Evolutionary conservation across 30 jellyfish, hydroid and myxozoan species (phyloP), one percentile per base, ranked within the genome.

Genomic region (Sanderia malayensis): DNA sequence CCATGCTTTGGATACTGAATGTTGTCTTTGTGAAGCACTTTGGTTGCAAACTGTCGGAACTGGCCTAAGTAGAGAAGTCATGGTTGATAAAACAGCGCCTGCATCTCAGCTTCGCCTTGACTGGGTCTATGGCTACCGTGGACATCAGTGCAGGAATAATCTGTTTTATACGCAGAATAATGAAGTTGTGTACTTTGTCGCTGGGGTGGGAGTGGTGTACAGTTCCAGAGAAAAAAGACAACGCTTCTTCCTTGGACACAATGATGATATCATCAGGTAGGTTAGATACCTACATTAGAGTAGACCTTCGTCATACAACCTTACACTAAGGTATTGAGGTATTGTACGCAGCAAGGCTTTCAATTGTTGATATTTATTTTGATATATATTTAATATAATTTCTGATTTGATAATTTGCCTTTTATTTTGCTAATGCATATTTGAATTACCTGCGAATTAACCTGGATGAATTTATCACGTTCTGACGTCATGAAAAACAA

Each of bases 121-220:
- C 15, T 84, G 95, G 95, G 98, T 91, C 37, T 91, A 91, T 65
- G 98, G 98, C 2, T 91, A 91, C 65, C 96, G 98, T 57, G 98
- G 98, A 62, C 98, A 91, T 67, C 98, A 91, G 71, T 91, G 98
- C 75, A 94, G 98, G 23, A 91, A 91, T 59, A 91, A 91, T 70
- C 84, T 91, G 23, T 91, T 44, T 46, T 91, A 91, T 79, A 91
- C 96, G 25, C 83, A 73, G 17, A 67, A 34, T 27, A 47, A 61
- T 49, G 95, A 91, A 20, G 92, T 91, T 37, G 95, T 91, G 24
- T 91, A 91, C 44, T 91, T 91, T 74, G 96, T 91, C 33, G 98
- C 98, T 27, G 98, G 98, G 11, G 95, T 91, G 29, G 98, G 98
- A 0, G 94, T 91, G 4, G 98, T 91, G 44, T 91, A 80, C 84